Evolutionary conservation across 2,888 invertebrate species (phyloP), one percentile per base, ranked within the genome.

Genomic region (Thera britannica): DNA sequence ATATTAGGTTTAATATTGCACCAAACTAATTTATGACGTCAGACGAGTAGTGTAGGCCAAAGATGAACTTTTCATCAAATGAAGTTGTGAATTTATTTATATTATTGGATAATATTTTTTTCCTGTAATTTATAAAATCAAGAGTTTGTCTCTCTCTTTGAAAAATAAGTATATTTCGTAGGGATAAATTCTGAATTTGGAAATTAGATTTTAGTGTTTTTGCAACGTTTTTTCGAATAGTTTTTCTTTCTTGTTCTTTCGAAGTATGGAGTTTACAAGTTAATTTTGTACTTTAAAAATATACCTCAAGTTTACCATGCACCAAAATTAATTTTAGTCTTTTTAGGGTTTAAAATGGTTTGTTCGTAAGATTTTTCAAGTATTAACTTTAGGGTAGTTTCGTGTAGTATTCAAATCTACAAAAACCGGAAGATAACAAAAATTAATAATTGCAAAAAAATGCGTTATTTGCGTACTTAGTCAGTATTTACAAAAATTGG

Each of bases 291-390:
- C 79, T 82, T 81, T 83, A 86, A 87, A 84, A 80, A 78, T 86
- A 90, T 93, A 93, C 93, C 93, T 93, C 93, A 93, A 87, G 92
- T 89, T 93, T 93, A 93, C 93, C 92, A 90, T 80, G 90, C 93
- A 93, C 93, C 92, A 93, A 93, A 93, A 87, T 83, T 69, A 79
- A 81, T 72, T 84, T 87, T 87, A 88, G 88, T 86, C 82, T 88
- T 88, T 89, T 77, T 88, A 88, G 84, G 79, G 80, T 73, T 81
- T 80, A 82, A 78, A 77, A 77, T 65, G 71, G 65, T 65, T 52
- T 46, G 49, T 79, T 74, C 69, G 75, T 81, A 83, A 81, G 82
- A 72, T 75, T 66, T 77, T 85, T 82, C 81, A 88, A 92, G 90
- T 89, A 90, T 90, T 91, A 90, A 84, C 79, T 79, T 77, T 86